These are phyloP conservation scores for Phyllotis vaccarum DNA, from an alignment of 2,797 vertebrate species.

Conservation along the genomic window DNA sequence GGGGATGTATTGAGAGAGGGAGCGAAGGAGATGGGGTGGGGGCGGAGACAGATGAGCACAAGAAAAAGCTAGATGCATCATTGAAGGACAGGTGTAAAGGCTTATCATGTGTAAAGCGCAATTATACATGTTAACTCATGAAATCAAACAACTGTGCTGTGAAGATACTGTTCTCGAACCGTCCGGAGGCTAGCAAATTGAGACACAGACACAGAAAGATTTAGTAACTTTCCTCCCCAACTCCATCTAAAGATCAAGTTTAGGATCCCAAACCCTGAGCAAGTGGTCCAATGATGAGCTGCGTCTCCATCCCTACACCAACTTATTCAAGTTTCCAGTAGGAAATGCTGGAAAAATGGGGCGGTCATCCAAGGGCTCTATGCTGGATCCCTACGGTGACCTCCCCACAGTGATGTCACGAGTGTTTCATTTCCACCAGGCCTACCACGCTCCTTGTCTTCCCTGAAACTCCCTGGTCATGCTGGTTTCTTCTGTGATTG, in stretches of 20 bases:
- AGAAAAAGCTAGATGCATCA: neutral
- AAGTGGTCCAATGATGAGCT: neutral
- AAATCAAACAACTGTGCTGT: neutral
- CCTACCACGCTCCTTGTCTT: too few species aligned
- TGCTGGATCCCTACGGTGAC: too few species aligned
- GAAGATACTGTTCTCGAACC: neutral
- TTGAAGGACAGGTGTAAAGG: neutral
- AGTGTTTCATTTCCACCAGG: neutral
- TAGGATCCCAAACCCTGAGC: neutral
- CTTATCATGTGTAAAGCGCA: rapidly evolving
- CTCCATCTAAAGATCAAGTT: too few species aligned
- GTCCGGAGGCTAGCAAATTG: neutral
- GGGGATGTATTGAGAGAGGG: neutral
- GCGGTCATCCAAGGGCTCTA: too few species aligned
- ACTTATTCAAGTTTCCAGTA: neutral
- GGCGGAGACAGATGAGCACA: neutral
- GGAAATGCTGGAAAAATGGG: neutral
- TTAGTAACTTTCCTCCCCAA: neutral
- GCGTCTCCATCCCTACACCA: neutral
- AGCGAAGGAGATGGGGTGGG: neutral
- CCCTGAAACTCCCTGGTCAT: neutral
- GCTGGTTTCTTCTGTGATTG: neutral
- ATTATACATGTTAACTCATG: neutral
- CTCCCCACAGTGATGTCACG: neutral
- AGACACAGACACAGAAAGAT: neutral